Evolutionary conservation across 2,113 vertebrate genomes (phyloP).

Genomic region (Oreocharis arfaki): DNA sequence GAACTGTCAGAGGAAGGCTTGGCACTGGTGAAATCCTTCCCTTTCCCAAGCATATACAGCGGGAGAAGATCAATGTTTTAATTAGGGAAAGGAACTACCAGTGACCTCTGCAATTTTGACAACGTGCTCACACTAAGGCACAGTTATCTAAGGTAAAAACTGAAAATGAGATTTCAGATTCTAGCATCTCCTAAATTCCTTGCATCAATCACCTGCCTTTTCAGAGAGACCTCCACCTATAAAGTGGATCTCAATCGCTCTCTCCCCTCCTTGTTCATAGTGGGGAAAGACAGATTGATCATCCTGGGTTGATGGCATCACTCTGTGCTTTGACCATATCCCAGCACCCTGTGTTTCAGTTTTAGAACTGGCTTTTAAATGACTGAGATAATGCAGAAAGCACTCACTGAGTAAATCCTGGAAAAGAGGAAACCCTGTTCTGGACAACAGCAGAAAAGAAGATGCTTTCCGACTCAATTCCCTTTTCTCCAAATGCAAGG

Average conservation of each 20-base stretch:
- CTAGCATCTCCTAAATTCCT: not conserved
- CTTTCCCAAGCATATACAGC: not conserved
- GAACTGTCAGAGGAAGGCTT: not conserved
- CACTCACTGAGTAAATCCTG: not conserved
- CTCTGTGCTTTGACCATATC: not conserved
- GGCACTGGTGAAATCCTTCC: not conserved
- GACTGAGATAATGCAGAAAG: not conserved
- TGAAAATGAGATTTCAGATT: not conserved
- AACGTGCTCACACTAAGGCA: not conserved
- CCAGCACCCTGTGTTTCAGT: not conserved
- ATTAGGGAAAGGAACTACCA: not conserved
- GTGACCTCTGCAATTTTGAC: not conserved
- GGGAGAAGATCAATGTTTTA: not conserved
- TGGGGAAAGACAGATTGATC: not conserved
- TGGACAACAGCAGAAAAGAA: not conserved
- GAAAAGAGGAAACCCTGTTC: not conserved
- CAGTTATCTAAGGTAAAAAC: not conserved
- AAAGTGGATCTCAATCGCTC: not conserved
- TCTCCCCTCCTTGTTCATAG: not conserved
- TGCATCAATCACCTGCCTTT: not conserved
- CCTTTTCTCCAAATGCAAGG: not conserved
- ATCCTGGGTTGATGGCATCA: not conserved
- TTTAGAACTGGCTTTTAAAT: not conserved
- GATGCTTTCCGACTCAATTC: not conserved
- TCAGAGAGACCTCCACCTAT: not conserved